These are phyloP conservation scores for Stictonetta naevosa DNA, from an alignment of 2,113 vertebrate species.

Conservation along the genomic window DNA sequence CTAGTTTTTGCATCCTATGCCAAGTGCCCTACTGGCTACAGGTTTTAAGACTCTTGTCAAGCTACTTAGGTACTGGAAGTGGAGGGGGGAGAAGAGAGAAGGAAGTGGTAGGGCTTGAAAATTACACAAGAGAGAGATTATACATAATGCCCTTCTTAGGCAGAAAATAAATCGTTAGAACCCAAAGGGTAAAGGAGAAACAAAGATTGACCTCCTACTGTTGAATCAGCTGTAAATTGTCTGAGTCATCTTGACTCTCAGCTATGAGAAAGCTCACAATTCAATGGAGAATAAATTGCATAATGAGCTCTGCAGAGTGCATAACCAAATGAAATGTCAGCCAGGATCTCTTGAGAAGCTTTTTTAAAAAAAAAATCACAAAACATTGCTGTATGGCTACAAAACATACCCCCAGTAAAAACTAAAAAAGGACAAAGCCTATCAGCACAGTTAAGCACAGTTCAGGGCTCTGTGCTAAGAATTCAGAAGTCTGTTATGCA, in stretches of 20 bases:
- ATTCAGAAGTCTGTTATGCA: neutral
- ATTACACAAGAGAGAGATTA: neutral
- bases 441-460: neutral
- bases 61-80: neutral
- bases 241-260: slow-evolving; percentile 47
- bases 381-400: neutral
- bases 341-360: neutral
- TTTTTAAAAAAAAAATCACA: neutral
- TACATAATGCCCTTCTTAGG: neutral
- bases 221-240: slow-evolving; percentile 41
- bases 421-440: neutral
- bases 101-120: neutral
- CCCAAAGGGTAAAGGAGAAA: slow-evolving; percentile 17
- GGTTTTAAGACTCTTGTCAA: neutral
- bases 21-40: neutral
- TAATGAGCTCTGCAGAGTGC: slow-evolving; percentile 1
- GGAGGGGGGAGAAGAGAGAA: neutral
- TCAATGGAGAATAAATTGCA: slow-evolving; percentile 38
- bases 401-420: neutral
- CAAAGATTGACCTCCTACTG: slow-evolving; percentile 11
- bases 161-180: slow-evolving; percentile 23
- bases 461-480: neutral
- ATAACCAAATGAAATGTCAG: neutral
- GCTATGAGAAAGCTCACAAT: neutral
- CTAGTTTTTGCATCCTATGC: neutral